These are phyloP conservation scores for Cardiocondyla obscurior DNA, from an alignment of 1,140 invertebrate genomes.

Conservation along the genomic window DNA sequence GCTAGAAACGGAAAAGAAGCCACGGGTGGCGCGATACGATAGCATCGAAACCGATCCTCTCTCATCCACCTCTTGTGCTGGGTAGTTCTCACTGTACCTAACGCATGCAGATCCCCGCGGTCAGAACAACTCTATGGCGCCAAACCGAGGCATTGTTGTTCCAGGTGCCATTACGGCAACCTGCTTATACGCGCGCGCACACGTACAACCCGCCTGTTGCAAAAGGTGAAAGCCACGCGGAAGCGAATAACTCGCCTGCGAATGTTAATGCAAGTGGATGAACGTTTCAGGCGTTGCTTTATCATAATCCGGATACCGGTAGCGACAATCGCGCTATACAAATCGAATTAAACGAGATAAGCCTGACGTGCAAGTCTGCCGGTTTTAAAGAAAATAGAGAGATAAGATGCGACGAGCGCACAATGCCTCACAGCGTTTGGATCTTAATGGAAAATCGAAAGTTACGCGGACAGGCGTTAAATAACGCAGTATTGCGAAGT, in stretches of 20 bases:
- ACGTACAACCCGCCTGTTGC: slow-evolving; percentile 44
- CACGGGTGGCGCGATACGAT: slow-evolving; percentile 73
- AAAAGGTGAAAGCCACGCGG: slow-evolving; percentile 73
- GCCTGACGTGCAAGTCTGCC: neutral
- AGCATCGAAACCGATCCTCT: slow-evolving; percentile 76
- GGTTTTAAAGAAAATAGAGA: neutral
- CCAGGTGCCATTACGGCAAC: slow-evolving; percentile 73
- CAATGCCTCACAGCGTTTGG: neutral
- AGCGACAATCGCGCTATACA: slow-evolving; percentile 1
- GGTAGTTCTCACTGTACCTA: slow-evolving; percentile 73
- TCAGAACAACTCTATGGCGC: slow-evolving; percentile 72
- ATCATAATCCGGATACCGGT: slow-evolving; percentile 23
- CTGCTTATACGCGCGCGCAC: slow-evolving; percentile 45
- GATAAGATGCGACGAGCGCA: neutral
- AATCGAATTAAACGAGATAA: neutral
- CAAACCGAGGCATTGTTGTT: slow-evolving; percentile 73
- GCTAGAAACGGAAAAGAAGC: slow-evolving; percentile 75
- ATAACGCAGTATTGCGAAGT: neutral
- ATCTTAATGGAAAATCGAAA: neutral
- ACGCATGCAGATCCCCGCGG: slow-evolving; percentile 69
- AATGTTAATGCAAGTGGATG: slow-evolving; percentile 50
- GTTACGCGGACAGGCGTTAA: neutral
- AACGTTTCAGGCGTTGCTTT: slow-evolving; percentile 41
- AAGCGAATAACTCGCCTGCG: slow-evolving; percentile 40
- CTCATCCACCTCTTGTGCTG: slow-evolving; percentile 71